Base-by-base conservation (phyloP, 1,140 invertebrate genomes). In the Theocolax elegans region DNA sequence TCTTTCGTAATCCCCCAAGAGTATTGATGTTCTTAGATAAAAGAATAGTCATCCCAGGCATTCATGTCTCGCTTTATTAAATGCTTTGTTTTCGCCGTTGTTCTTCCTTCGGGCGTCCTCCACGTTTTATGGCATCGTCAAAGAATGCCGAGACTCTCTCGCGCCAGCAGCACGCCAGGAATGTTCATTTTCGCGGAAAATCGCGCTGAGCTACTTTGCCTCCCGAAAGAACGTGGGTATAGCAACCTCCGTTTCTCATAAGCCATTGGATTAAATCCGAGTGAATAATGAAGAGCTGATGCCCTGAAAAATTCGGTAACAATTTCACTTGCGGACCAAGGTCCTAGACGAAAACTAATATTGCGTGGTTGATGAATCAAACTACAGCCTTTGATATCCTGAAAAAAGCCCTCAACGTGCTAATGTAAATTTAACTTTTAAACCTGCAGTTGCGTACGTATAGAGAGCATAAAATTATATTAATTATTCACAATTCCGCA, bases 151-250 rank as follows among this genome's bases (percentile, higher is more conserved):
- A 8, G 2, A 9, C 19, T 63, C 13, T 29, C 35, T 29, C 27
- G n/a, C 17, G n/a, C 1, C 19, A 58, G 2, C 31, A 7, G 40
- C n/a, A 19, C 25, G 40, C 25, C 29, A 31, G 23, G 59, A 63
- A 63, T 63, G 23, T 63, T 63, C 44, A 49, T 48, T 63, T 27
- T 29, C 44, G 9, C 42, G 40, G n/a, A 63, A 63, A 63, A 63
- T 63, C 38, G 25, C 23, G 29, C 29, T 25, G 8, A 21, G 25
- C 44, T 63, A 48, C 42, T 63, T 48, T 44, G 12, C 17, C 19
- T 40, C 1, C 9, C n/a, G 49, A 29, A 29, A 27, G 49, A 29
- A 49, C 46, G 9, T 10, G 46, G n/a, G n/a, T 53, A 13, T 12
- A 15, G 27, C n/a, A n/a, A n/a, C n/a, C n/a, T n/a, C 1, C 49